Evolutionary conservation across 2,888 invertebrate genomes (phyloP).

Genomic region (Drosophila quinaria): DNA sequence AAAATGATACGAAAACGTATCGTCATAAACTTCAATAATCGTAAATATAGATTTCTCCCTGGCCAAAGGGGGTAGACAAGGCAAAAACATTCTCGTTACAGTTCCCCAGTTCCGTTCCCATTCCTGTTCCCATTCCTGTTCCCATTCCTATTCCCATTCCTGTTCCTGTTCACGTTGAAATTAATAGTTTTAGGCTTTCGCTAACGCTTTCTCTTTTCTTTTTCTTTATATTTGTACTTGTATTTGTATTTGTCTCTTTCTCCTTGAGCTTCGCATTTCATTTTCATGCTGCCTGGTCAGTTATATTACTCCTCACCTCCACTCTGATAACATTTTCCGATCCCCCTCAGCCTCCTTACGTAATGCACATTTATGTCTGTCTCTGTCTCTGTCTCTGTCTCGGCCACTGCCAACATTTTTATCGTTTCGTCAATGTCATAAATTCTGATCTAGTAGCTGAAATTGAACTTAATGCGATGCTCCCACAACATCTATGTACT

Average conservation of each 20-base stretch:
- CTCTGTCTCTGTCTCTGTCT: not conserved
- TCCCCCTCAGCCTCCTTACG: slow-evolving; percentile 25
- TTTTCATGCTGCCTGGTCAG: slow-evolving; percentile 70
- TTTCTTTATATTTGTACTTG: not conserved
- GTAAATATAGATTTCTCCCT: slow-evolving; percentile 83
- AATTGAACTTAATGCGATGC: slow-evolving; percentile 78
- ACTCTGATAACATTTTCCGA: not conserved
- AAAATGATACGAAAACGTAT: slow-evolving; percentile 82
- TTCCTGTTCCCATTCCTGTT: not conserved
- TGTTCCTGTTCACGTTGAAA: slow-evolving; percentile 61
- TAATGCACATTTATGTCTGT: slow-evolving; percentile 73
- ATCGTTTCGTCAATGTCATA: slow-evolving; percentile 81
- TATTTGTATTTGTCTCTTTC: slow-evolving; percentile 19
- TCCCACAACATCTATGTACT: slow-evolving; percentile 13
- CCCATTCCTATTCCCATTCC: not conserved
- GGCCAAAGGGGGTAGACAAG: slow-evolving; percentile 36
- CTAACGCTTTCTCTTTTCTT: slow-evolving; percentile 47
- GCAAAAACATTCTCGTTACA: slow-evolving; percentile 20
- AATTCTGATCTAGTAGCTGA: slow-evolving; percentile 80
- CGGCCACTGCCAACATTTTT: slow-evolving; percentile 68
- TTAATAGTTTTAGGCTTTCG: slow-evolving; percentile 79
- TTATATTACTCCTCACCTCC: slow-evolving; percentile 51
- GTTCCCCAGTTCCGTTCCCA: slow-evolving; percentile 16
- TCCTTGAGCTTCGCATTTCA: slow-evolving; percentile 68
- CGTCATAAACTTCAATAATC: slow-evolving; percentile 84